These are phyloP conservation scores for Tyrannus savana DNA, from an alignment of 2,113 vertebrate species.

Conservation along the genomic window DNA sequence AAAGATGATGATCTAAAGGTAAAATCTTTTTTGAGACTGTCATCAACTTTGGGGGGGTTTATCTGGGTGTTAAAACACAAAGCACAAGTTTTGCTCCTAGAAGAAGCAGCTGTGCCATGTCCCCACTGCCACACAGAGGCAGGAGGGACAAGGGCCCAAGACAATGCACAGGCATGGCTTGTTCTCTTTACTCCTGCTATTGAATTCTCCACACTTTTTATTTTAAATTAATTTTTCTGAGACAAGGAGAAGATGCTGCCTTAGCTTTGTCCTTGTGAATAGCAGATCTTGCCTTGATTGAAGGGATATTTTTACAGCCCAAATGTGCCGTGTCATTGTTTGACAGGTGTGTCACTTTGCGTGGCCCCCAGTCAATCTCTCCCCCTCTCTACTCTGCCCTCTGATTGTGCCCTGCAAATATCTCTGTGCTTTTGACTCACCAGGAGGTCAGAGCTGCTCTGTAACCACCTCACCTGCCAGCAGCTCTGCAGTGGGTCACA, in stretches of 20 bases:
- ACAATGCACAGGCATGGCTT: not conserved
- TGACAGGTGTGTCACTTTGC: conserved; percentile 8
- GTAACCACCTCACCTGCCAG: not conserved
- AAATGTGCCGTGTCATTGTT: conserved; percentile 27
- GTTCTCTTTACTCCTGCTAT: not conserved
- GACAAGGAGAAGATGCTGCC: conserved; percentile 4
- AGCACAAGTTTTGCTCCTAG: not conserved
- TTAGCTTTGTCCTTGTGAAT: conserved; percentile 58
- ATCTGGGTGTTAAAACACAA: not conserved
- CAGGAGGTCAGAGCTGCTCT: not conserved
- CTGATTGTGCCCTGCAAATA: not conserved
- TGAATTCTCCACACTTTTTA: not conserved
- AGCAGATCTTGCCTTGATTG: not conserved
- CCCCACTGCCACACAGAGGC: not conserved
- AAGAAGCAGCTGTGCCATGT: not conserved
- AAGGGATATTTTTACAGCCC: conserved; percentile 58
- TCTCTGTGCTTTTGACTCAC: not conserved
- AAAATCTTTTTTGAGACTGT: not conserved
- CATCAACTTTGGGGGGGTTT: not conserved
- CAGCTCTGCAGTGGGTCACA: not conserved
- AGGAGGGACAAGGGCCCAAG: not conserved
- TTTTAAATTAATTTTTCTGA: conserved; percentile 59
- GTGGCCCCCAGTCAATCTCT: not conserved
- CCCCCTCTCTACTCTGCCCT: not conserved
- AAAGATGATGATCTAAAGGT: not conserved